Evolutionary conservation across 2,113 vertebrate genomes (phyloP).

Genomic region (Oreocharis arfaki): DNA sequence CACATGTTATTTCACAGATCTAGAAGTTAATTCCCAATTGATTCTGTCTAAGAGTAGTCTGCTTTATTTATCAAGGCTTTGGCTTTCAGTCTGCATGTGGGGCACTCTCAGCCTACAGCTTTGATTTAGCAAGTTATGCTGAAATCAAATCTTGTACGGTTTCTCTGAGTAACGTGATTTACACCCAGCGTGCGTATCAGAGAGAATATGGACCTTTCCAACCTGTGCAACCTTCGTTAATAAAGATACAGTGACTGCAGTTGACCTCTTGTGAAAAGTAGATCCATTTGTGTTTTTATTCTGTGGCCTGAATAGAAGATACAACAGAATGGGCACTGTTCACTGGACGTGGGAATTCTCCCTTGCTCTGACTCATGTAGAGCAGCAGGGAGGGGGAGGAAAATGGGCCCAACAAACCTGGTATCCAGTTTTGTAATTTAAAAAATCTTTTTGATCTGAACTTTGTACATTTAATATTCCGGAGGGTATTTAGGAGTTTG

Average conservation of each 20-base stretch:
- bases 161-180: not conserved
- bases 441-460: slow-evolving; percentile 12
- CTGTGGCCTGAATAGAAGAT: not conserved
- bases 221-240: not conserved
- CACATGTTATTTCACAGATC: not conserved
- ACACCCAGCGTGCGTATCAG: rapidly evolving
- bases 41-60: not conserved
- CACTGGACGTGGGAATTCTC: not conserved
- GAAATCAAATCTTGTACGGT: not conserved
- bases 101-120: not conserved
- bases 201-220: not conserved
- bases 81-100: not conserved
- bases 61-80: not conserved
- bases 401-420: not conserved
- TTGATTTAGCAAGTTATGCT: not conserved
- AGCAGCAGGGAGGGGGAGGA: not conserved
- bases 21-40: not conserved
- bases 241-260: not conserved
- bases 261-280: slow-evolving; percentile 7
- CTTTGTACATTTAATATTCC: not conserved
- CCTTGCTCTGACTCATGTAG: not conserved
- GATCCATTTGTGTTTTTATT: not conserved
- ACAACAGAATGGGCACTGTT: slow-evolving; percentile 30
- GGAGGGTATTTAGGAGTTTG: not conserved
- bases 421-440: not conserved